Conservation (phyloP, 2,797 vertebrate genomes). For the Monodelphis domestica region DNA sequence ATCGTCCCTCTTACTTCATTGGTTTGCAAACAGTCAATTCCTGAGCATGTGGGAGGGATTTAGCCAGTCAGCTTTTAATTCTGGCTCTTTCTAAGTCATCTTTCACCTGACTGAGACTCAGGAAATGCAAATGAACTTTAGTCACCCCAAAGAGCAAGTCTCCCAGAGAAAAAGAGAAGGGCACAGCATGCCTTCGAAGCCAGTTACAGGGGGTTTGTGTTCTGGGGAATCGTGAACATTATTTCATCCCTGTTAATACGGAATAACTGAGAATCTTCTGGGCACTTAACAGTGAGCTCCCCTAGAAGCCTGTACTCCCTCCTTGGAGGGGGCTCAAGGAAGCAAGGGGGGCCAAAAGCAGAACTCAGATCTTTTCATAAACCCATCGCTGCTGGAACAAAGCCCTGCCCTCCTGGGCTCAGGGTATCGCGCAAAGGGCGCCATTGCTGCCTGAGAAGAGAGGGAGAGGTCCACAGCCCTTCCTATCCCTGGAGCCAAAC, state of each 20-base stretch:
- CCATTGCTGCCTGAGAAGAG: background rate
- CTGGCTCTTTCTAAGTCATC: background rate
- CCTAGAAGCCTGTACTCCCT: background rate
- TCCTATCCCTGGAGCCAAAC: background rate
- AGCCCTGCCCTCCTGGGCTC: background rate
- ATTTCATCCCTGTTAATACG: background rate
- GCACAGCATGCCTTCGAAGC: slow-evolving; percentile 17
- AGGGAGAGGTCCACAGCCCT: background rate
- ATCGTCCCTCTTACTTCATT: background rate
- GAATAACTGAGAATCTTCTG: slow-evolving; percentile 10
- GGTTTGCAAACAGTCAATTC: slow-evolving; percentile 15
- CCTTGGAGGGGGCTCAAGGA: background rate
- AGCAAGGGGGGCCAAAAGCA: slow-evolving; percentile 1
- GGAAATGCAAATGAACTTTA: slow-evolving; percentile 22
- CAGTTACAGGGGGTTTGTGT: slow-evolving; percentile 12
- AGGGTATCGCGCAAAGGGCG: background rate
- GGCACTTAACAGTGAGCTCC: background rate
- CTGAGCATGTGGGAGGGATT: slow-evolving; percentile 16
- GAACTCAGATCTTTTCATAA: slow-evolving; percentile 9
- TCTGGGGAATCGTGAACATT: background rate
- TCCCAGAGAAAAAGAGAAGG: background rate
- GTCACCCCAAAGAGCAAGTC: background rate
- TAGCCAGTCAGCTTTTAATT: slow-evolving; percentile 26
- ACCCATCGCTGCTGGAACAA: slow-evolving; percentile 14
- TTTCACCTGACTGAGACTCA: background rate